Conservation (phyloP, 2,113 vertebrate genomes). For the Galeopterus variegatus region DNA sequence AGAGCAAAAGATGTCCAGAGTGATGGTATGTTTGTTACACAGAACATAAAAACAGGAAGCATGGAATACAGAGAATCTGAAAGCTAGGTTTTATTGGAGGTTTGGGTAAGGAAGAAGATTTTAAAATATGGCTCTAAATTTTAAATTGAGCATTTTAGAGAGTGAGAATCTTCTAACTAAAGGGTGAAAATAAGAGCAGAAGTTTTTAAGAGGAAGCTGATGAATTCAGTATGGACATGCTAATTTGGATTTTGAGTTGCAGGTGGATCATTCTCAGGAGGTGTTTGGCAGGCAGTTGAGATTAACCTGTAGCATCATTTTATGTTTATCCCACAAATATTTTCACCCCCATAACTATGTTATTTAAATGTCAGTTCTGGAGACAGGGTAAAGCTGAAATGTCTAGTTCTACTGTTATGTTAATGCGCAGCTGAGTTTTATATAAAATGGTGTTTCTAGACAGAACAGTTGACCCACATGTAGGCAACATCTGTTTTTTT, state of each 20-base stretch:
- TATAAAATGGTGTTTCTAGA: constrained; percentile 14
- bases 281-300: neutral
- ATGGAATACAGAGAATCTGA: neutral
- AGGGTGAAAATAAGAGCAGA: neutral
- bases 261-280: neutral
- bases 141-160: constrained; percentile 6
- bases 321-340: neutral
- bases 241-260: constrained; percentile 19
- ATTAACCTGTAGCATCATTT: neutral
- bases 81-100: neutral
- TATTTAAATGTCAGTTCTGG: neutral
- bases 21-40: neutral
- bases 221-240: neutral
- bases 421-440: neutral
- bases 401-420: neutral
- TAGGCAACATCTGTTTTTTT: neutral
- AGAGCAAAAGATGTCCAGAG: neutral
- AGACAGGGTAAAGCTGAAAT: neutral
- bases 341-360: neutral
- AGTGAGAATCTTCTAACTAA: neutral
- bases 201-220: constrained; percentile 24
- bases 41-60: neutral
- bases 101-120: neutral
- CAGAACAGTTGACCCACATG: neutral
- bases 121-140: constrained; percentile 12